A percentile compares a stretch with the other conserved stretches of the same genome.
phyloP scores from a whole-genome alignment of 2,797 vertebrate genomes.

The Gadopsis marmoratus region DNA sequence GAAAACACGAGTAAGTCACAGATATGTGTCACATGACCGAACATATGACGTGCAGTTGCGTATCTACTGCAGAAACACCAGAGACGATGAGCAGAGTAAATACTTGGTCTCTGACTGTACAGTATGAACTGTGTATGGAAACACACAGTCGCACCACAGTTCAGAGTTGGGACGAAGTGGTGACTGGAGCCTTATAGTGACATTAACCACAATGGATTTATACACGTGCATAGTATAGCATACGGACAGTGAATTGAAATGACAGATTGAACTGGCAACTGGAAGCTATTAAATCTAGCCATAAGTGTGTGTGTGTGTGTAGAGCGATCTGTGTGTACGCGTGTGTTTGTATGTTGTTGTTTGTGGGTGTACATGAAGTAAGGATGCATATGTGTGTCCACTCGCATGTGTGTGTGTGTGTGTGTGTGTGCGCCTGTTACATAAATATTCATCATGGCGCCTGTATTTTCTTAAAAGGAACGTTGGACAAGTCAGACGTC shows the following conservation, averaged over 20 bases:
- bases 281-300: slow-evolving; percentile 41
- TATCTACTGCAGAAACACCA: slow-evolving; percentile 29
- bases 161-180: slow-evolving; percentile 28
- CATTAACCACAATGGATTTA: slow-evolving; percentile 21
- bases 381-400: slow-evolving; percentile 17
- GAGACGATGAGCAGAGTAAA: slow-evolving; percentile 42
- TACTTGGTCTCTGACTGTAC: slow-evolving; percentile 40
- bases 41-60: neutral
- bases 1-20: neutral
- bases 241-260: slow-evolving; percentile 31
- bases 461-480: slow-evolving; percentile 37
- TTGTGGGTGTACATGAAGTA: neutral
- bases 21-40: slow-evolving; percentile 1
- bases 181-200: slow-evolving; percentile 18
- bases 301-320: slow-evolving; percentile 12
- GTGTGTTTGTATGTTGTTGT: slow-evolving; percentile 4
- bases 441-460: slow-evolving; percentile 55
- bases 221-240: neutral
- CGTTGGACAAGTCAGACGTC: slow-evolving; percentile 23
- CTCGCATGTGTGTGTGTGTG: neutral
- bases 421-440: slow-evolving; percentile 12
- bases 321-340: neutral
- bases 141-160: slow-evolving; percentile 33
- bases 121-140: slow-evolving; percentile 47
- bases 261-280: slow-evolving; percentile 24